Evolutionary conservation across 2,888 invertebrate genomes (phyloP), one percentile per base, ranked within the genome.

Genomic region (Holacanthella duospinosa): DNA sequence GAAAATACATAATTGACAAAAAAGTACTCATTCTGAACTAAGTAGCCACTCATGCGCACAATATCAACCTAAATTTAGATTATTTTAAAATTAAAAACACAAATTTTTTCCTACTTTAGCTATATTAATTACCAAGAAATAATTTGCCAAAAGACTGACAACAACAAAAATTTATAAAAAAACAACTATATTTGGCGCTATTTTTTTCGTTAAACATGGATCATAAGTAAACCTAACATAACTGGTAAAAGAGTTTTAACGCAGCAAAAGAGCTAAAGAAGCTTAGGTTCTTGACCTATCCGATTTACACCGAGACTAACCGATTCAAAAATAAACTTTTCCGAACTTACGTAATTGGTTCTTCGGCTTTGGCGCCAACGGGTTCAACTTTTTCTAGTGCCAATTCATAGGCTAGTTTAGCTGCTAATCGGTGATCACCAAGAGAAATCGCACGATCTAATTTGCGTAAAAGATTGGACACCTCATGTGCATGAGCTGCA

Each of bases 381-480:
- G 88, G 87, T 64, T 85, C 85, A 59, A 89, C 82, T 76, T 86
- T 85, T 66, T 88, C 78, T 68, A 86, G 84, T 0, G 89, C 36
- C 36, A 90, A 78, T 76, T 89, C 86, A 68, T 84, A 82, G 0
- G 90, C 89, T 58, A 88, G 82, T 67, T 83, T 83, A 0, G 89
- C 86, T 1, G 90, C 89, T 70, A 86, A 82, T 59, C 81, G 82
- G 77, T 88, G 84, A 74, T 89, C 85, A 6, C 89, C 89, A 74
- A 83, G 84, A 2, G 86, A 84, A 73, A 91, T 90, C 1, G 89
- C 86, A 62, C 82, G 82, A 77, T 90, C 89, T 61, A 91, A 79
- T 76, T 86, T 82, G 75, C 83, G 82, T 71, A 89, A 79, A 68
- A 88, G 77, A 74, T 82, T 78, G 75, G 48, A 48, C 6, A 21